phyloP scores from a whole-genome alignment of 2,888 invertebrate species.

The Stegana nigrithorax region DNA sequence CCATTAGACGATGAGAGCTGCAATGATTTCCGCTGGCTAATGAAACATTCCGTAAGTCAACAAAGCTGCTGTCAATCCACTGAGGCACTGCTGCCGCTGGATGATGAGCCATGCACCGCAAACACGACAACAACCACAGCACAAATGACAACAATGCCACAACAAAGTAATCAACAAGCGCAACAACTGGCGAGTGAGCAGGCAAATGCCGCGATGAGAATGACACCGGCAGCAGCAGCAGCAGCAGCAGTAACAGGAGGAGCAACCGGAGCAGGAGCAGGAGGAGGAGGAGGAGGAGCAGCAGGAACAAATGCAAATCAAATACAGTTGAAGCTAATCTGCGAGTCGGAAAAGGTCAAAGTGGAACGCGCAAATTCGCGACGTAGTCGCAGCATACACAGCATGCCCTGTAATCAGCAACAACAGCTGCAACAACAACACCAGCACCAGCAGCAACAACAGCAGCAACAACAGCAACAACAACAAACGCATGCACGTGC shows the following conservation, averaged over 20 bases:
- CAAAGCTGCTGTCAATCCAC: conserved; percentile 58
- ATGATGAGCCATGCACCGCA: conserved; percentile 27
- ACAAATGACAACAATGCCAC: background rate
- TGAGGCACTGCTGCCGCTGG: conserved; percentile 53
- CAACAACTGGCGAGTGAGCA: background rate
- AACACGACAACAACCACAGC: background rate
- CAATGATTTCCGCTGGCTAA: conserved; percentile 51
- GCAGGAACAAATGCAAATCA: background rate
- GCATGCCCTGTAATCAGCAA: too few relatives aligned
- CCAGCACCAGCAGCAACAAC: conserved; percentile 34
- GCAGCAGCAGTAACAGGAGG: conserved; percentile 10
- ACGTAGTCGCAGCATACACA: conserved; percentile 30
- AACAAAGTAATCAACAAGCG: conserved; percentile 12
- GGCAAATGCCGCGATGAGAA: background rate
- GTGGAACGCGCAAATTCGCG: conserved; percentile 17
- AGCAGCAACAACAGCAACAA: conserved; percentile 35
- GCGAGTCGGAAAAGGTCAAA: conserved; percentile 1
- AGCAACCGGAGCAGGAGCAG: conserved; percentile 12
- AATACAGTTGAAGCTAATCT: background rate
- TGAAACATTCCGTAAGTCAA: conserved; percentile 57
- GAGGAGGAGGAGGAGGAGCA: background rate
- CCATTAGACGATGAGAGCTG: conserved; percentile 56
- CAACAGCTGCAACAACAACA: conserved; percentile 19
- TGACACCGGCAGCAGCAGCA: background rate
- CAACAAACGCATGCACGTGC: too few relatives aligned